Evolutionary conservation across 2,888 invertebrate genomes (phyloP).

Genomic region (Phanerotoma sp.): DNA sequence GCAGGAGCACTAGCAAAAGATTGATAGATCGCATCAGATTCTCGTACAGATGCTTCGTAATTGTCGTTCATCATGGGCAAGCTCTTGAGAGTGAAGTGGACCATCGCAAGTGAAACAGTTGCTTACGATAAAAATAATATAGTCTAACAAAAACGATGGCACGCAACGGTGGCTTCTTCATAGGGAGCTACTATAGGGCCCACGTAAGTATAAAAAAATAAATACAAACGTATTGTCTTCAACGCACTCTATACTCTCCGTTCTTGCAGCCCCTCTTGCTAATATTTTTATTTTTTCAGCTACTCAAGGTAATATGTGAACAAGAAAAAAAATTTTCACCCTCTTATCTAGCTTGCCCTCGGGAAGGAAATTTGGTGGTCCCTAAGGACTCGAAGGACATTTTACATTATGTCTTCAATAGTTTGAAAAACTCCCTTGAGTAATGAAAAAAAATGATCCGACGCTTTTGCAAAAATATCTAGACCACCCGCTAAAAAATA

Average conservation of each 20-base stretch:
- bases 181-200: neutral
- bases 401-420: neutral
- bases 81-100: conserved; percentile 52
- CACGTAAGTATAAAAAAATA: conserved; percentile 1
- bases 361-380: conserved; percentile 2
- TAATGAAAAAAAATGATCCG: no score
- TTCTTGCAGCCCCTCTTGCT: conserved; percentile 1
- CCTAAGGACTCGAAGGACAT: neutral
- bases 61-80: conserved; percentile 9
- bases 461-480: no score
- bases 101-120: conserved; percentile 32
- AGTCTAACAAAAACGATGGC: conserved; percentile 34
- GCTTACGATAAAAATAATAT: conserved; percentile 45
- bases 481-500: conserved; percentile 2
- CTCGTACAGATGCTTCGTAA: conserved; percentile 12
- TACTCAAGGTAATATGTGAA: conserved; percentile 12
- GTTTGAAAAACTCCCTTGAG: no score
- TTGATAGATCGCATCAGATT: no score
- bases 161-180: conserved; percentile 46
- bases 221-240: neutral
- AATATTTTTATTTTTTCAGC: conserved; percentile 16
- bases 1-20: no score
- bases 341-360: neutral
- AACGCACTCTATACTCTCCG: neutral
- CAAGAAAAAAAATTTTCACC: conserved; percentile 7